Percentiles rank a stretch among this genome's conserved stretches.
These are phyloP conservation scores for Sericinus montela DNA, from an alignment of 2,888 invertebrate species.

Conservation along the genomic window DNA sequence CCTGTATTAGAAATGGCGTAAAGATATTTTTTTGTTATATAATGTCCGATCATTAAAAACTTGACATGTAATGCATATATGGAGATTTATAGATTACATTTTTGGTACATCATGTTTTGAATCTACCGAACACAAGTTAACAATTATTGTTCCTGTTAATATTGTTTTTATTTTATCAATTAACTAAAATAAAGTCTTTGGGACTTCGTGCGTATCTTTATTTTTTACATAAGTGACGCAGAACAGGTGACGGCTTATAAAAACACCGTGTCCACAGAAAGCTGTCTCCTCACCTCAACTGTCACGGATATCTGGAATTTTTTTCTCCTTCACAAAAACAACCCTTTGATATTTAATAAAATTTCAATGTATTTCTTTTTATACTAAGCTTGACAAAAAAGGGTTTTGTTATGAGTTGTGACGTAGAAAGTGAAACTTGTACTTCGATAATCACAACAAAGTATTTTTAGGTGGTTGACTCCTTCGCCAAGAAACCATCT, in stretches of 20 bases:
- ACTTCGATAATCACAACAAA: not conserved
- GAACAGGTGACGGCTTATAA: conserved; percentile 66
- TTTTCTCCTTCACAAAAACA: conserved; percentile 42
- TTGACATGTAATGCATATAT: too few species aligned
- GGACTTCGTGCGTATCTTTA: not conserved
- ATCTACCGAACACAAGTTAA: too few species aligned
- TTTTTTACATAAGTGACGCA: conserved; percentile 10
- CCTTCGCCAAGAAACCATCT: too few species aligned
- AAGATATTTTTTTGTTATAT: too few species aligned
- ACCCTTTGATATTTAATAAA: conserved; percentile 36
- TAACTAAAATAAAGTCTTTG: too few species aligned
- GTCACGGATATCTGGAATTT: conserved; percentile 62
- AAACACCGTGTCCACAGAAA: conserved; percentile 65
- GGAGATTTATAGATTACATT: too few species aligned
- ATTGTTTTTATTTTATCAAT: too few species aligned
- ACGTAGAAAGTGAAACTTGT: conserved; percentile 50
- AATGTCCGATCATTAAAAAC: too few species aligned
- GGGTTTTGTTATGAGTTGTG: conserved; percentile 42
- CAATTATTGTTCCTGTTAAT: too few species aligned
- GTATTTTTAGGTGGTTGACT: too few species aligned
- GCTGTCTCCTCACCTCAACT: conserved; percentile 61
- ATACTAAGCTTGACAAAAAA: conserved; percentile 38
- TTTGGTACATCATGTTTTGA: too few species aligned
- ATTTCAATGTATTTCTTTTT: conserved; percentile 30
- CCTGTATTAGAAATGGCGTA: too few species aligned